Conservation (phyloP, 1,140 invertebrate species). For the Pantala flavescens region DNA sequence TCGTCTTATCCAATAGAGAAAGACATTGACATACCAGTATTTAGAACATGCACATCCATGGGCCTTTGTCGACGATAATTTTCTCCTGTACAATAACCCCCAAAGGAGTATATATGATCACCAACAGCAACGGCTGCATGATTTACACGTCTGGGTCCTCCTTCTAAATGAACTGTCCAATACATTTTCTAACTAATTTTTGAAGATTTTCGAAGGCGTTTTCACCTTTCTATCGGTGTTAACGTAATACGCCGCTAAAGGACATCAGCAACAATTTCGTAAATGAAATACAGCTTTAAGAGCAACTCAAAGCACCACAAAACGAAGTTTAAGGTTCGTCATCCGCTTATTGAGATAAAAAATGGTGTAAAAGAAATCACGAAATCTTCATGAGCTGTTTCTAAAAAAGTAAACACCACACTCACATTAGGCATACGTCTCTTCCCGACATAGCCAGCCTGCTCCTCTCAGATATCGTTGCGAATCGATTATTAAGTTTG, state of each 20-base stretch:
- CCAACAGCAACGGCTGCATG: constrained; percentile 79
- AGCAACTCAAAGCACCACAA: too few relatives aligned
- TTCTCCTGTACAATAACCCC: constrained; percentile 75
- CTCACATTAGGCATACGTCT: too few relatives aligned
- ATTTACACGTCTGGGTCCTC: constrained; percentile 70
- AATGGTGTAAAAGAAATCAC: too few relatives aligned
- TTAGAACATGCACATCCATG: constrained; percentile 80
- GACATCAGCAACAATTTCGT: background rate
- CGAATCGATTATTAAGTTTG: background rate
- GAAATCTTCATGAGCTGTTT: too few relatives aligned
- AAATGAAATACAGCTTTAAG: background rate
- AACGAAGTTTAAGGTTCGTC: too few relatives aligned
- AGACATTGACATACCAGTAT: constrained; percentile 49
- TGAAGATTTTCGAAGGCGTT: background rate
- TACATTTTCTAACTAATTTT: constrained; percentile 34
- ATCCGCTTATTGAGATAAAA: too few relatives aligned
- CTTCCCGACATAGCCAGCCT: background rate
- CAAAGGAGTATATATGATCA: constrained; percentile 78
- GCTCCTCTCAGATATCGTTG: background rate
- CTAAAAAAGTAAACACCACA: too few relatives aligned
- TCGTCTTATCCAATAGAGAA: too few relatives aligned
- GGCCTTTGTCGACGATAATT: constrained; percentile 56
- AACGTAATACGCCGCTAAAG: background rate
- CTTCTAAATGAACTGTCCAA: constrained; percentile 74
- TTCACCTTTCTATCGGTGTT: background rate